These are phyloP conservation scores for Bovichtus variegatus DNA, from an alignment of 2,797 vertebrate species.

Conservation along the genomic window DNA sequence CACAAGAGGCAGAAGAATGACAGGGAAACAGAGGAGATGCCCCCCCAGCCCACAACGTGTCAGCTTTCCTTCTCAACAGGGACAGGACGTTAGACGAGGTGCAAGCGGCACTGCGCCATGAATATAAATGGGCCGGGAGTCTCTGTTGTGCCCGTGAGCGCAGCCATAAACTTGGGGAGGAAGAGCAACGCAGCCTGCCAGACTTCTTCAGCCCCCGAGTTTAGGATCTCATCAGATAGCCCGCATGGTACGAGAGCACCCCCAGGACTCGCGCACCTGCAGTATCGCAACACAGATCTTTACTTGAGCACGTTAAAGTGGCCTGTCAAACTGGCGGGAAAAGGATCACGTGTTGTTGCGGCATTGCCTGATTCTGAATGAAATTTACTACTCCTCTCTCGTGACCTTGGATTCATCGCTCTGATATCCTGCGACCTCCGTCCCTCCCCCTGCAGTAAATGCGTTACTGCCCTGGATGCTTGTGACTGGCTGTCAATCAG, in stretches of 20 bases:
- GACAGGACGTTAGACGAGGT: slow-evolving; percentile 71
- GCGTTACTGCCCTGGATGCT: slow-evolving; percentile 56
- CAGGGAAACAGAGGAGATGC: slow-evolving; percentile 36
- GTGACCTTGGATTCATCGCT: slow-evolving; percentile 76
- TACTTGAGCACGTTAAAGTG: neutral
- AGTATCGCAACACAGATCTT: neutral
- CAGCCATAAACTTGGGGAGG: slow-evolving; percentile 62
- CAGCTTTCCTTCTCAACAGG: slow-evolving; percentile 74
- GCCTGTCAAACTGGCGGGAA: slow-evolving; percentile 38
- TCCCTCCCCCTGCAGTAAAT: slow-evolving; percentile 52
- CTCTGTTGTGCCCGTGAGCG: slow-evolving; percentile 60
- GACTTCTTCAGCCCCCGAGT: slow-evolving; percentile 32
- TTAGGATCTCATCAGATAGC: slow-evolving; percentile 53
- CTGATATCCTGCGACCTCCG: slow-evolving; percentile 29
- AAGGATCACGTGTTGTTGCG: slow-evolving; percentile 46
- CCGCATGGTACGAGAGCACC: neutral
- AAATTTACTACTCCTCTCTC: slow-evolving; percentile 59
- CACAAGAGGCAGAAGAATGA: slow-evolving; percentile 55
- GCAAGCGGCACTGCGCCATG: slow-evolving; percentile 58
- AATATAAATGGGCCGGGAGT: slow-evolving; percentile 73
- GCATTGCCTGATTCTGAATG: slow-evolving; percentile 32
- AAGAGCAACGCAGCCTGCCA: slow-evolving; percentile 31
- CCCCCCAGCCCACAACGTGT: slow-evolving; percentile 45
- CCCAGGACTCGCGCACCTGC: neutral
- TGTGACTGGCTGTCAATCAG: slow-evolving; percentile 56